phyloP scores from a whole-genome alignment of 2,888 invertebrate genomes.

The Oscheius sp. region DNA sequence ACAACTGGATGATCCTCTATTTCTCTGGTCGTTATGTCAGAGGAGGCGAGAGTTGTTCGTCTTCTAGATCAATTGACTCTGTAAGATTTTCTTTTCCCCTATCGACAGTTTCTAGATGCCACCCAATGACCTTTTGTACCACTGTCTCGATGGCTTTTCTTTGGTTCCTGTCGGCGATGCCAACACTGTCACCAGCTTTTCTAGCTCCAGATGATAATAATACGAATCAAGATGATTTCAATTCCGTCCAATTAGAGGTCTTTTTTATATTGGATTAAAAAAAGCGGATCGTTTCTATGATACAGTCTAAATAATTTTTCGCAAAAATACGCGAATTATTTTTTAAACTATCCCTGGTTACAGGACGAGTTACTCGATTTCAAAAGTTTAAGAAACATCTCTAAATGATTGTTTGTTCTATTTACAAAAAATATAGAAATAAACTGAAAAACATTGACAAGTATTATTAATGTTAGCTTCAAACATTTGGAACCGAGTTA shows the following conservation, averaged over 20 bases:
- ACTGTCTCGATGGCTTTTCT: conserved; percentile 49
- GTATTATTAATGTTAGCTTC: not conserved
- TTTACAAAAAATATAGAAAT: too few relatives aligned
- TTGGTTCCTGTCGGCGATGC: conserved; percentile 47
- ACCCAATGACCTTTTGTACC: conserved; percentile 45
- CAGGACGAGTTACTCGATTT: too few relatives aligned
- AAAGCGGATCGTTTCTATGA: too few relatives aligned
- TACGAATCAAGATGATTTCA: conserved; percentile 30
- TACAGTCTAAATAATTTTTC: too few relatives aligned
- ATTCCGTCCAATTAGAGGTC: conserved; percentile 44
- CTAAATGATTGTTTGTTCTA: too few relatives aligned
- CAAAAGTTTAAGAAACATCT: too few relatives aligned
- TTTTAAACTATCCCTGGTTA: not conserved
- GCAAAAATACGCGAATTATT: too few relatives aligned
- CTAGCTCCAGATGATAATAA: conserved; percentile 44
- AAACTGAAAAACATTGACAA: too few relatives aligned
- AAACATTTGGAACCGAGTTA: not conserved
- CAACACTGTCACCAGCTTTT: conserved; percentile 49
- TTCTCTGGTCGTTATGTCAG: conserved; percentile 1
- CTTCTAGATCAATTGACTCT: conserved; percentile 2
- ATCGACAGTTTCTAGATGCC: conserved; percentile 33
- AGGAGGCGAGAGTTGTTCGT: conserved; percentile 3
- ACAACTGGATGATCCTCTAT: too few relatives aligned
- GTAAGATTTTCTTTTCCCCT: not conserved
- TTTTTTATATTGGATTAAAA: too few relatives aligned